Percentiles rank a stretch among this genome's conserved stretches.
phyloP scores from a whole-genome alignment of 2,113 vertebrate species.

The Columba janthina region DNA sequence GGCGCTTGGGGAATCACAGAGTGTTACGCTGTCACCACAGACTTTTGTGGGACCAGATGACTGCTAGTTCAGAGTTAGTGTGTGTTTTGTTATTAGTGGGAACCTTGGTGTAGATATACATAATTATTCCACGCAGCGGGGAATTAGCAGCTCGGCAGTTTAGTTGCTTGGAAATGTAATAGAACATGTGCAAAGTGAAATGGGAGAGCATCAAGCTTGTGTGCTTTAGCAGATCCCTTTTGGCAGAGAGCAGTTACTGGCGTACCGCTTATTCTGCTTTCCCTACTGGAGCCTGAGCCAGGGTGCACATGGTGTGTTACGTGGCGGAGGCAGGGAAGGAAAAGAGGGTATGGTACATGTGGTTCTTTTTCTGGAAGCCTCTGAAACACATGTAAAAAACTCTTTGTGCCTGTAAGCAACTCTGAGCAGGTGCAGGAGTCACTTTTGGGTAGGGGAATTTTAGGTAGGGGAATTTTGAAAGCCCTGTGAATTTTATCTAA shows the following conservation, averaged over 20 bases:
- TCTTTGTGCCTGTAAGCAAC: neutral
- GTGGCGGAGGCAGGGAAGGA: neutral
- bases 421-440: neutral
- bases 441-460: too few relatives aligned
- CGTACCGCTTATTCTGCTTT: rapidly evolving
- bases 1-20: neutral
- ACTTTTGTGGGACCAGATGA: rapidly evolving
- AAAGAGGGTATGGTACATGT: neutral
- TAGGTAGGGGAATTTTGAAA: neutral
- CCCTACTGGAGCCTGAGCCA: neutral
- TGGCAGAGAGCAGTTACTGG: neutral
- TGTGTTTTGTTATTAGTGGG: neutral
- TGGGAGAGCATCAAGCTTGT: too few relatives aligned
- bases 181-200: neutral
- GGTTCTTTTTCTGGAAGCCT: neutral
- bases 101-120: rapidly evolving
- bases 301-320: rapidly evolving
- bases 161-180: neutral
- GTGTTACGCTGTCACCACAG: rapidly evolving
- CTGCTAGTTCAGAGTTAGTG: rapidly evolving
- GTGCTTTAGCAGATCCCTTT: neutral
- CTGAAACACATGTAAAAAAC: neutral
- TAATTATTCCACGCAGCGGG: neutral
- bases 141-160: neutral
- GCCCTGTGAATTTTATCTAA: neutral